phyloP scores from a whole-genome alignment of 2,888 invertebrate species.

The Rhagium mordax region DNA sequence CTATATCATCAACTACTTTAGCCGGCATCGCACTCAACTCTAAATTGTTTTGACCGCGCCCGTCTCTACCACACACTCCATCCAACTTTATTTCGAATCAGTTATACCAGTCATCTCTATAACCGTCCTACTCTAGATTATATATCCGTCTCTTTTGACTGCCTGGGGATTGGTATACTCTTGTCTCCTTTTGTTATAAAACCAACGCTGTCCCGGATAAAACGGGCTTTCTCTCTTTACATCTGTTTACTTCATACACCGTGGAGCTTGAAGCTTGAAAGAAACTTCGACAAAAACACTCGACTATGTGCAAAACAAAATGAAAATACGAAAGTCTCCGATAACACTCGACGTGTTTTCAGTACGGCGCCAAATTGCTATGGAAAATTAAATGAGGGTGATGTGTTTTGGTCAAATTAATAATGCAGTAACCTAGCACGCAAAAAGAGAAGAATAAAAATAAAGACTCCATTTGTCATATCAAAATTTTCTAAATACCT shows the following conservation, averaged over 20 bases:
- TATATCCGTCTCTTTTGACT: conserved; percentile 34
- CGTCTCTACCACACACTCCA: conserved; percentile 35
- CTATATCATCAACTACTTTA: background rate
- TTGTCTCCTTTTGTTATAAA: conserved; percentile 32
- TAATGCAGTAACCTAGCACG: background rate
- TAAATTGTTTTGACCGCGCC: conserved; percentile 17
- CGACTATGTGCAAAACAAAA: conserved; percentile 50
- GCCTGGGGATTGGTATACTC: conserved; percentile 21
- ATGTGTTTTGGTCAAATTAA: conserved; percentile 29
- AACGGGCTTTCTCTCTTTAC: conserved; percentile 38
- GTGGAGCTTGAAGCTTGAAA: conserved; percentile 42
- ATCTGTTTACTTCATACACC: conserved; percentile 42
- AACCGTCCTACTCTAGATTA: conserved; percentile 35
- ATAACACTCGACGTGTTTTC: conserved; percentile 54
- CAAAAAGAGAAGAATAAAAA: no score
- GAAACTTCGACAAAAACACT: conserved; percentile 45
- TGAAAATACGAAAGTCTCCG: conserved; percentile 56
- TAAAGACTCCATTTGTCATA: no score
- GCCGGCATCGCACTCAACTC: conserved; percentile 6
- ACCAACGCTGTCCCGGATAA: conserved; percentile 38
- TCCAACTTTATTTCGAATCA: conserved; percentile 21
- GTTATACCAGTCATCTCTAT: conserved; percentile 20
- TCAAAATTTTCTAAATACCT: no score
- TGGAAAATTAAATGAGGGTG: conserved; percentile 48
- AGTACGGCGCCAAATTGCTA: conserved; percentile 52